These are phyloP conservation scores for Cottus gobio DNA, from an alignment of 2,113 vertebrate genomes.

Conservation along the genomic window DNA sequence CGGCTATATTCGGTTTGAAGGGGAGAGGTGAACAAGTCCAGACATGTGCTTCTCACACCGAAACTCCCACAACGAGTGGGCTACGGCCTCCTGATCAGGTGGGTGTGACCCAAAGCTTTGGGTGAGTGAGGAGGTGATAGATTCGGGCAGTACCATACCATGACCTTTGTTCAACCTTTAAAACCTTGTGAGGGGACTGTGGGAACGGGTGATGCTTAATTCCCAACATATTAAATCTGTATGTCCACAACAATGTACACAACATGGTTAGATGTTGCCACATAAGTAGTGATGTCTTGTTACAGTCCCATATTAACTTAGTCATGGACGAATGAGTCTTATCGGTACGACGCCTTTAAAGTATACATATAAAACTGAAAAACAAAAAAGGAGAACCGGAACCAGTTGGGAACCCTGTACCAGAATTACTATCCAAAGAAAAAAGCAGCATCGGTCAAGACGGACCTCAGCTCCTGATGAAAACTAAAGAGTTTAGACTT, in stretches of 20 bases:
- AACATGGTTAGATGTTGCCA: too few relatives aligned
- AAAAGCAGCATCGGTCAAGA: not conserved
- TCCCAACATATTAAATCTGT: not conserved
- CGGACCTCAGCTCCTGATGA: not conserved
- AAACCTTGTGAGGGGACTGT: not conserved
- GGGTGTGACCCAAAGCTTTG: constrained; percentile 7
- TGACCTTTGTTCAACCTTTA: not conserved
- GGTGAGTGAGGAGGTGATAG: constrained; percentile 23
- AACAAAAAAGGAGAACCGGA: not conserved
- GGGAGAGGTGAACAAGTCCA: constrained; percentile 52
- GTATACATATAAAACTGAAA: not conserved
- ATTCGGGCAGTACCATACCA: not conserved
- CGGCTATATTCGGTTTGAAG: constrained; percentile 6
- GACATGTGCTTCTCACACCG: constrained; percentile 40
- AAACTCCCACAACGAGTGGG: constrained; percentile 9
- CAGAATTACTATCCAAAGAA: not conserved
- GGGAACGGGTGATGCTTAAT: not conserved
- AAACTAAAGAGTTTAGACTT: constrained; percentile 2
- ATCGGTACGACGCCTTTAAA: not conserved
- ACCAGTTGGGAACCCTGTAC: not conserved
- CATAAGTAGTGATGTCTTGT: not conserved
- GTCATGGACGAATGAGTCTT: not conserved
- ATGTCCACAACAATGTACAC: too few relatives aligned
- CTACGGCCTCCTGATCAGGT: constrained; percentile 16
- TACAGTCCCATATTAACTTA: not conserved